phyloP scores from a whole-genome alignment of 2,113 vertebrate genomes.

The Tricholaema leucomelas region DNA sequence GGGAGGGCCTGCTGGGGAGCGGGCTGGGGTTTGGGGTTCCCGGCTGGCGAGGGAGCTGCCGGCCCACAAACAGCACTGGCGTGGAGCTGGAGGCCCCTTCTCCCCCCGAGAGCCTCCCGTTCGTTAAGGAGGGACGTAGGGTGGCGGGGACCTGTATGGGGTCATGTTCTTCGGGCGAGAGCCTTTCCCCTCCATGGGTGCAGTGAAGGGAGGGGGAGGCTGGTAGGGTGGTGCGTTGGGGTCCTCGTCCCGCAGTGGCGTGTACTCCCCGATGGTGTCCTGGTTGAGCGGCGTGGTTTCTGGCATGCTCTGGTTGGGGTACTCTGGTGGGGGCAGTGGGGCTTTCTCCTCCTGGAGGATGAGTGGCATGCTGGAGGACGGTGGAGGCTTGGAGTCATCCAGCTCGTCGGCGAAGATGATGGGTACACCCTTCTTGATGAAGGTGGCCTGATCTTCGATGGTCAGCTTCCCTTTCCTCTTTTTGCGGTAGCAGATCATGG shows the following conservation, averaged over 20 bases:
- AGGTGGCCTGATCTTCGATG: constrained; percentile 96
- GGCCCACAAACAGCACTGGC: constrained; percentile 80
- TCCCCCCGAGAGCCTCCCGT: constrained; percentile 60
- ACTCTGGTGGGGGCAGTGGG: constrained; percentile 91
- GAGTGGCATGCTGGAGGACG: constrained; percentile 94
- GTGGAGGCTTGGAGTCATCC: constrained; percentile 94
- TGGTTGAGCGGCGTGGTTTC: constrained; percentile 92
- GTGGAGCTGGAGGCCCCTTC: constrained; percentile 82
- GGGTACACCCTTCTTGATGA: constrained; percentile 97
- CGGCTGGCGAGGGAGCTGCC: constrained; percentile 68
- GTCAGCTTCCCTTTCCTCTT: constrained; percentile 95
- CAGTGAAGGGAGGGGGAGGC: constrained; percentile 92
- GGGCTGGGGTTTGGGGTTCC: constrained; percentile 56
- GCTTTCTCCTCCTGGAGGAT: constrained; percentile 98
- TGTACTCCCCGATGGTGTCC: constrained; percentile 91
- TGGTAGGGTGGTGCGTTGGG: constrained; percentile 94
- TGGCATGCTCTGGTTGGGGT: constrained; percentile 89
- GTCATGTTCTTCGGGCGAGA: constrained; percentile 99
- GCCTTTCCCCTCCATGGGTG: constrained; percentile 94
- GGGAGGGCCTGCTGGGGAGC: constrained; percentile 68
- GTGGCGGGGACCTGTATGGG: constrained; percentile 93
- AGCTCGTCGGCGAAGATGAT: constrained; percentile 97
- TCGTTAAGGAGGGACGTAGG: constrained; percentile 96
- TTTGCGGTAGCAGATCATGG: constrained; percentile 97
- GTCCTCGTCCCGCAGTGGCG: constrained; percentile 91